phyloP scores from a whole-genome alignment of 2,797 vertebrate genomes.

The Scarus forsteni region DNA sequence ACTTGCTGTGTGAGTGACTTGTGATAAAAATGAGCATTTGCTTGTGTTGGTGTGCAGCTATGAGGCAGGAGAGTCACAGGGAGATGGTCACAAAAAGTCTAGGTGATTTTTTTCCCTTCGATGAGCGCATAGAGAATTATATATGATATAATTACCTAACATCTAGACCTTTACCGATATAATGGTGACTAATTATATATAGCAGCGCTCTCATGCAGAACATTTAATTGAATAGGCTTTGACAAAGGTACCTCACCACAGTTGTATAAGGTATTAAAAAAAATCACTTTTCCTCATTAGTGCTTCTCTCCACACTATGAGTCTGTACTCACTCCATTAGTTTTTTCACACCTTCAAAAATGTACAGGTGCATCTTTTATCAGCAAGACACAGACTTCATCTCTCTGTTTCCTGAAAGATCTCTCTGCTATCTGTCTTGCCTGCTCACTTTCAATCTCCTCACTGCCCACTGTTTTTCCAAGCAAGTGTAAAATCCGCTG shows the following conservation, averaged over 20 bases:
- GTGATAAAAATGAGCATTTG: constrained; percentile 13
- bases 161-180: constrained; percentile 31
- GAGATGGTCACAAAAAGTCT: neutral
- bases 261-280: neutral
- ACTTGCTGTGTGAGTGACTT: constrained; percentile 8
- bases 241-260: constrained; percentile 6
- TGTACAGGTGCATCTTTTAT: constrained; percentile 48
- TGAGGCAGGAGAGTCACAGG: neutral
- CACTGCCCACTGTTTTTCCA: neutral
- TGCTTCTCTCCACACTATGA: constrained; percentile 14
- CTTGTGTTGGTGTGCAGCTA: neutral
- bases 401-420: constrained; percentile 2
- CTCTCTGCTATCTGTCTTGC: constrained; percentile 19
- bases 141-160: constrained; percentile 34
- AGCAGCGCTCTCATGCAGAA: neutral
- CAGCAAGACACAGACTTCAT: constrained; percentile 34
- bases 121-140: constrained; percentile 16
- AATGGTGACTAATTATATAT: constrained; percentile 53
- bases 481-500: neutral
- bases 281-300: constrained; percentile 3
- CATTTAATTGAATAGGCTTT: constrained; percentile 20
- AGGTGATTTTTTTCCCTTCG: constrained; percentile 9
- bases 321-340: constrained; percentile 24
- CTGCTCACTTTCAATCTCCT: constrained; percentile 13
- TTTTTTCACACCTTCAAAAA: constrained; percentile 38